Evolutionary conservation across 2,113 vertebrate species (phyloP).

Genomic region (Plecturocebus donacophilus): DNA sequence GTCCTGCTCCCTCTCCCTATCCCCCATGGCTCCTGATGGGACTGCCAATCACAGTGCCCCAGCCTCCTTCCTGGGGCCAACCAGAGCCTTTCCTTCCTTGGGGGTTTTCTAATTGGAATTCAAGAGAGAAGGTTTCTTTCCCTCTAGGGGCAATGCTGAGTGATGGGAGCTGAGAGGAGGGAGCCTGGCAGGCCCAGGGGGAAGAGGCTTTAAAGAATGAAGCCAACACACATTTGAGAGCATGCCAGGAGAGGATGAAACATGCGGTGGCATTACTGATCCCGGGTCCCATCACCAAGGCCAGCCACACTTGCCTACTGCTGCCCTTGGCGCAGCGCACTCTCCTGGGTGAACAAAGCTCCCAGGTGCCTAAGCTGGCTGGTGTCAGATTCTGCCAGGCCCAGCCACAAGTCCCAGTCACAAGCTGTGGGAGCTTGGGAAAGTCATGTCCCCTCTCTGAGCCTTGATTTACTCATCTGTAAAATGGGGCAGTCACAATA

Average conservation of each 20-base stretch:
- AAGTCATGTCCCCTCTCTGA: neutral
- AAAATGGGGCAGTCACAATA: neutral
- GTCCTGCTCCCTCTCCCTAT: neutral
- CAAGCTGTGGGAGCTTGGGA: neutral
- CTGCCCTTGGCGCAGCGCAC: neutral
- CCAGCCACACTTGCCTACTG: neutral
- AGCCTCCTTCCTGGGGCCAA: neutral
- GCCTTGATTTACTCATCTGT: neutral
- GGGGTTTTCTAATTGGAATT: conserved; percentile 44
- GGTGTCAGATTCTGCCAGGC: neutral
- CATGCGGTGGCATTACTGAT: neutral
- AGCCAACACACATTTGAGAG: neutral
- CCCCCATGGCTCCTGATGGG: neutral
- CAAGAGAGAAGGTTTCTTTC: conserved; percentile 30
- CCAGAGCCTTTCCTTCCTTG: conserved; percentile 1
- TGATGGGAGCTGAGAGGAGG: neutral
- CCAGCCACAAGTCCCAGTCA: neutral
- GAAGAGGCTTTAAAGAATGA: neutral
- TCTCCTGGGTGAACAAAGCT: neutral
- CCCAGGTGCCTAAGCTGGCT: neutral
- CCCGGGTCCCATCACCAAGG: neutral
- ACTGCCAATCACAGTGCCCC: conserved; percentile 1
- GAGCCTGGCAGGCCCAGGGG: neutral
- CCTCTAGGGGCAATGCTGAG: conserved; percentile 33
- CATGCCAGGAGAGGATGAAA: neutral